phyloP scores from a whole-genome alignment of 2,888 invertebrate genomes.

The Laspeyria flexula region DNA sequence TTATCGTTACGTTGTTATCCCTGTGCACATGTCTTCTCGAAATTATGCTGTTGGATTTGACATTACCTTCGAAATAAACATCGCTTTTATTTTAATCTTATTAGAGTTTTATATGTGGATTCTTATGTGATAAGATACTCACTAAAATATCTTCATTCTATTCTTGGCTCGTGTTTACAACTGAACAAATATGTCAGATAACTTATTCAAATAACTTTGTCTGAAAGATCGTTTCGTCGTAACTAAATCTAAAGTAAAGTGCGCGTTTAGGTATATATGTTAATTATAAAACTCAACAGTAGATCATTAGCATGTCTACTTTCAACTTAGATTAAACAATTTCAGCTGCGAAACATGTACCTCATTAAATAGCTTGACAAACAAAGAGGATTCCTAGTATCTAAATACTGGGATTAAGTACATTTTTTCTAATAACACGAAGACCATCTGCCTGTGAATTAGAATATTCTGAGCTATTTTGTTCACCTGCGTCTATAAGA shows the following conservation, averaged over 20 bases:
- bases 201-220: too few relatives aligned
- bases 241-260: too few relatives aligned
- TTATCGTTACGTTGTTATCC: slow-evolving; percentile 36
- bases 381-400: neutral
- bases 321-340: neutral
- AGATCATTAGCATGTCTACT: neutral
- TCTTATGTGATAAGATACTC: slow-evolving; percentile 19
- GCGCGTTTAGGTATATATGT: too few relatives aligned
- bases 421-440: slow-evolving; percentile 28
- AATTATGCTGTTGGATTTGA: slow-evolving; percentile 15
- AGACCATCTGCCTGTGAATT: slow-evolving; percentile 31
- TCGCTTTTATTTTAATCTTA: slow-evolving; percentile 5
- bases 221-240: too few relatives aligned
- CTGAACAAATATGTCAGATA: too few relatives aligned
- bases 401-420: neutral
- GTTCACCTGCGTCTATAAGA: slow-evolving; percentile 41
- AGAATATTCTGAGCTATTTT: slow-evolving; percentile 17
- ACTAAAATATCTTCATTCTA: slow-evolving; percentile 16
- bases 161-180: slow-evolving; percentile 8
- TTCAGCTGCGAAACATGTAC: neutral
- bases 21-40: slow-evolving; percentile 36
- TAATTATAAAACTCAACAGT: too few relatives aligned
- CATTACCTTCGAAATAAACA: too few relatives aligned
- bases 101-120: slow-evolving; percentile 10
- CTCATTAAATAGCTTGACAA: neutral